Evolutionary conservation across 2,113 vertebrate genomes (phyloP), one percentile per base, ranked within the genome.

Genomic region (Vulpes ferrilata): DNA sequence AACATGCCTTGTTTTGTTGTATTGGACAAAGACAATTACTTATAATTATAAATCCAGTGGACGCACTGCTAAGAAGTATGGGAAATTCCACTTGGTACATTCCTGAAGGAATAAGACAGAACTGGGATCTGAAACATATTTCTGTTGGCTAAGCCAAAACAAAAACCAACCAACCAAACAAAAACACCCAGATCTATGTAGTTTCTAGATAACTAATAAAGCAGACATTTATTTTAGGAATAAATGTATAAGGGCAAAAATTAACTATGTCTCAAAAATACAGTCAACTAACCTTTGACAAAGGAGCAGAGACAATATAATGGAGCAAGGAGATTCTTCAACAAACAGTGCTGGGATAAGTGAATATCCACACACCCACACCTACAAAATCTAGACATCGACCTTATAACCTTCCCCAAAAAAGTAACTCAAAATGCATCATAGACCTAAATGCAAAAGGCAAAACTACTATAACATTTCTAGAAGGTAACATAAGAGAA

Each of bases 121-220:
- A 69, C 79, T 90, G 59, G 55, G 3, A 59, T 83, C 90, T 83
- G 30, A 82, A 97, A 82, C 35, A 78, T 55, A 79, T 88, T 96
- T 94, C 53, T 86, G 32, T 60, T 83, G 48, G 17, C 20, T 67
- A 91, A 87, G 51, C 43, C 35, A 35, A 86, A 51, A 51, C 20
- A 27, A 27, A 76, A 74, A 78, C 7, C 13, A 51, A 51, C 51
- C 43, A 30, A 78, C 9, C 13, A 51, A 51, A 78, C 43, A 30
- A 38, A 67, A 55, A 81, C n/a, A 7, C 38, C 12, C 23, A 59
- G 22, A 78, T n/a, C n/a, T 83, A 80, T 48, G 13, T 38, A 94
- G 4, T 10, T 67, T 82, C 76, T 64, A 60, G 69, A 76, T 82
- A 96, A 93, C 17, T 32, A 55, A 23, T 79, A 89, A 86, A 89